Conservation (phyloP, 1,140 invertebrate species). For the Ylistrum balloti region DNA sequence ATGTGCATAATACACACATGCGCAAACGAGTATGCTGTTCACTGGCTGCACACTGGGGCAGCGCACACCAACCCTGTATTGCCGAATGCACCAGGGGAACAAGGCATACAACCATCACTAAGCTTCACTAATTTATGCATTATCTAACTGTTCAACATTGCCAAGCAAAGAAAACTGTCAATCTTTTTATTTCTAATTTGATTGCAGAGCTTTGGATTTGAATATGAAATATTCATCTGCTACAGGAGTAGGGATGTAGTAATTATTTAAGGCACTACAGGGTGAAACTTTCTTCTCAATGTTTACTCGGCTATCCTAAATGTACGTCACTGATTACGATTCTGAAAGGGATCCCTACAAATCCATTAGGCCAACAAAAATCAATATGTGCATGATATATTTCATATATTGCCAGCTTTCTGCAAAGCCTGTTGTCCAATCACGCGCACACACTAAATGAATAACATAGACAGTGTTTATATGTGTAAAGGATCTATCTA, state of each 20-base stretch:
- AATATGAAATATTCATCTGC: conserved; percentile 40
- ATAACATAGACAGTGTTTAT: conserved; percentile 39
- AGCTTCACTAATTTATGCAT: conserved; percentile 12
- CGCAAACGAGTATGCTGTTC: not conserved
- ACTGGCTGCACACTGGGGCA: conserved; percentile 3
- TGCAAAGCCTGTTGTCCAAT: conserved; percentile 33
- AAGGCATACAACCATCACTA: not conserved
- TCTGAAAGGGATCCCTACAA: conserved; percentile 8
- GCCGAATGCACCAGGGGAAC: conserved; percentile 21
- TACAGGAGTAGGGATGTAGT: not conserved
- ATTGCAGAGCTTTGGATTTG: conserved; percentile 26
- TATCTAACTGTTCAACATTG: conserved; percentile 33
- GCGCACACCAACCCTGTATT: conserved; percentile 2
- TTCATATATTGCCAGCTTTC: conserved; percentile 38
- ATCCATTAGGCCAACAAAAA: conserved; percentile 22
- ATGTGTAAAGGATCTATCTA: conserved; percentile 35
- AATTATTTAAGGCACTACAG: conserved; percentile 13
- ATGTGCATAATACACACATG: conserved; percentile 38
- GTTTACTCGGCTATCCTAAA: conserved; percentile 26
- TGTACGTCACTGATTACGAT: conserved; percentile 33
- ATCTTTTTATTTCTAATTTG: conserved; percentile 22
- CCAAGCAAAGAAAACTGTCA: conserved; percentile 31
- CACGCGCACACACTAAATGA: not conserved
- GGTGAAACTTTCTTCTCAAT: conserved; percentile 16
- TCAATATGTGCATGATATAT: conserved; percentile 35